Conservation (phyloP, 2,113 vertebrate species). For the Cettia cetti region DNA sequence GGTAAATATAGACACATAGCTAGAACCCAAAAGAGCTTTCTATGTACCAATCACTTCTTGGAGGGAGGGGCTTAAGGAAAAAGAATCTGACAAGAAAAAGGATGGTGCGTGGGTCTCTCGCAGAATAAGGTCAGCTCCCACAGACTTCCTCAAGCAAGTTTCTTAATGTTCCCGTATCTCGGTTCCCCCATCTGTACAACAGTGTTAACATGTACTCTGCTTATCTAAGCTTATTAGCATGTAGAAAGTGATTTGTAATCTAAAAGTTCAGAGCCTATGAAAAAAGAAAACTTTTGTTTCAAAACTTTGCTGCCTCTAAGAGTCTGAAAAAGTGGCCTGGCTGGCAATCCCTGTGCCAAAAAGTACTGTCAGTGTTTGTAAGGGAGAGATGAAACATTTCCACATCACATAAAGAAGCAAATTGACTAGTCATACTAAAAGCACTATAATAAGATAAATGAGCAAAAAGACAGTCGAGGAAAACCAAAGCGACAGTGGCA, state of each 20-base stretch:
- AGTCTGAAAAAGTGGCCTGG: background rate
- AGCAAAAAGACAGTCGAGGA: constrained; percentile 25
- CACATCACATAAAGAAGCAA: constrained; percentile 44
- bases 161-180: constrained; percentile 1
- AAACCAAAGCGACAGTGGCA: background rate
- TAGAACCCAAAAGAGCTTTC: constrained; percentile 42
- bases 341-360: background rate
- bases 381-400: constrained; percentile 30
- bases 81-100: constrained; percentile 42
- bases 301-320: background rate
- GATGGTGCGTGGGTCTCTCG: constrained; percentile 55
- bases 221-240: constrained; percentile 48
- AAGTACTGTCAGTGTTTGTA: constrained; percentile 11
- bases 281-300: constrained; percentile 23
- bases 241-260: constrained; percentile 11
- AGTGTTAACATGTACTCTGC: constrained; percentile 26
- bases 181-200: constrained; percentile 52
- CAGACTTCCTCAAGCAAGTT: constrained; percentile 57
- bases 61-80: constrained; percentile 1
- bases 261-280: background rate
- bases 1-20: constrained; percentile 47
- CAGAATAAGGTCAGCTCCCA: constrained; percentile 57
- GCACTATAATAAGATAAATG: constrained; percentile 17
- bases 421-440: constrained; percentile 61
- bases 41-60: background rate